Evolutionary conservation across 2,888 invertebrate genomes (phyloP).

Genomic region (Thymelicus acteon): DNA sequence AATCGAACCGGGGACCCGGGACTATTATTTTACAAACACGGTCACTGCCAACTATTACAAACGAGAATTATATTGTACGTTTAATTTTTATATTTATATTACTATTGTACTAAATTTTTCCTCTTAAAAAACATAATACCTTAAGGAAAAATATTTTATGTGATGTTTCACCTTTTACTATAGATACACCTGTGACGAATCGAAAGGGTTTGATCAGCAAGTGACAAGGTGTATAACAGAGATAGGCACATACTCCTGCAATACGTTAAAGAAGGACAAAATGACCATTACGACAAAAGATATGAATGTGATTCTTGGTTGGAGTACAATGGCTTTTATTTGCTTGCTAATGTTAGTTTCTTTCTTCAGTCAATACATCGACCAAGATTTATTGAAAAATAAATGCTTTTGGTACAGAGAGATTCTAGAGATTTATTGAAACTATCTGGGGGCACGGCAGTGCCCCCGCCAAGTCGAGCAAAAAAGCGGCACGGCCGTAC

Average conservation of each 20-base stretch:
- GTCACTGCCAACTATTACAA: too few relatives aligned
- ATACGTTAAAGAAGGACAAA: slow-evolving; percentile 13
- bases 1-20: too few relatives aligned
- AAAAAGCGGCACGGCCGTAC: too few relatives aligned
- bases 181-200: slow-evolving; percentile 50
- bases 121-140: too few relatives aligned
- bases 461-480: too few relatives aligned
- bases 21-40: too few relatives aligned
- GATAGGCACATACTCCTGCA: slow-evolving; percentile 23
- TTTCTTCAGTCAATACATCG: slow-evolving; percentile 4
- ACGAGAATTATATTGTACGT: too few relatives aligned
- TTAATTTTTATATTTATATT: too few relatives aligned
- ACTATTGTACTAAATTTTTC: too few relatives aligned
- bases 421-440: too few relatives aligned
- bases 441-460: too few relatives aligned
- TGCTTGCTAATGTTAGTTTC: slow-evolving; percentile 20
- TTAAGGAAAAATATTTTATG: slow-evolving; percentile 5
- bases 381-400: neutral
- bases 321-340: slow-evolving; percentile 30
- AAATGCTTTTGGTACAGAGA: too few relatives aligned
- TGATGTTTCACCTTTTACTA: slow-evolving; percentile 41
- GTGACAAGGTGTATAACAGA: slow-evolving; percentile 49
- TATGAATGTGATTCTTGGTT: slow-evolving; percentile 19
- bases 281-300: slow-evolving; percentile 22
- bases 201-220: slow-evolving; percentile 51